phyloP scores from a whole-genome alignment of 2,888 invertebrate species.

The Nomada goodeniana region DNA sequence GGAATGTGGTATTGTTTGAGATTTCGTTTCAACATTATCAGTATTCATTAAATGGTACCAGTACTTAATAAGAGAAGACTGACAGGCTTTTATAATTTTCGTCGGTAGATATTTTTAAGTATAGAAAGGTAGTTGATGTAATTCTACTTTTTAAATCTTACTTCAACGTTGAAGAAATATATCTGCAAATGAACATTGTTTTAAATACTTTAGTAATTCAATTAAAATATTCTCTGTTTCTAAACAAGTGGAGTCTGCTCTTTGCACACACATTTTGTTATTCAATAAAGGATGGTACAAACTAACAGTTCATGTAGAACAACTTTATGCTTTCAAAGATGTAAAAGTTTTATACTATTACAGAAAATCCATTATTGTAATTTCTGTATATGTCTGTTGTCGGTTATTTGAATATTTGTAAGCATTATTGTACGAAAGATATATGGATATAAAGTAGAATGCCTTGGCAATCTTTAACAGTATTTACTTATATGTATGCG shows the following conservation, averaged over 20 bases:
- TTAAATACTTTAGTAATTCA: not conserved
- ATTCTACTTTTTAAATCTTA: not conserved
- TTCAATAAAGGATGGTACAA: constrained; percentile 37
- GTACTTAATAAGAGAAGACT: constrained; percentile 51
- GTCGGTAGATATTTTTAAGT: constrained; percentile 17
- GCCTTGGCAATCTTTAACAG: constrained; percentile 38
- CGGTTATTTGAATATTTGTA: constrained; percentile 29
- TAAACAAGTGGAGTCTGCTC: constrained; percentile 1
- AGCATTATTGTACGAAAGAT: constrained; percentile 13
- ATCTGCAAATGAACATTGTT: too few species aligned
- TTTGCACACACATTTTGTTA: constrained; percentile 18
- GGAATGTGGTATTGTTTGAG: constrained; percentile 9
- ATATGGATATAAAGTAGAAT: constrained; percentile 38
- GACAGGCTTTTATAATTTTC: constrained; percentile 42
- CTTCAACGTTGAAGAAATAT: not conserved
- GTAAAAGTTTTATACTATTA: constrained; percentile 31
- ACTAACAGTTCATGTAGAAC: constrained; percentile 34
- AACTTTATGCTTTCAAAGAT: constrained; percentile 27
- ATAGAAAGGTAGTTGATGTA: not conserved
- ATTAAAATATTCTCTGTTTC: not conserved
- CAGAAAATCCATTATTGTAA: constrained; percentile 26
- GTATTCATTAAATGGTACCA: constrained; percentile 14
- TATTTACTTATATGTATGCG: constrained; percentile 15
- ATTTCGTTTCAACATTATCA: constrained; percentile 41
- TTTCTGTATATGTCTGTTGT: constrained; percentile 29